A percentile compares a stretch with the other conserved stretches of the same genome.
Evolutionary conservation across 2,888 invertebrate species (phyloP).

Genomic region (Cantharis rustica): DNA sequence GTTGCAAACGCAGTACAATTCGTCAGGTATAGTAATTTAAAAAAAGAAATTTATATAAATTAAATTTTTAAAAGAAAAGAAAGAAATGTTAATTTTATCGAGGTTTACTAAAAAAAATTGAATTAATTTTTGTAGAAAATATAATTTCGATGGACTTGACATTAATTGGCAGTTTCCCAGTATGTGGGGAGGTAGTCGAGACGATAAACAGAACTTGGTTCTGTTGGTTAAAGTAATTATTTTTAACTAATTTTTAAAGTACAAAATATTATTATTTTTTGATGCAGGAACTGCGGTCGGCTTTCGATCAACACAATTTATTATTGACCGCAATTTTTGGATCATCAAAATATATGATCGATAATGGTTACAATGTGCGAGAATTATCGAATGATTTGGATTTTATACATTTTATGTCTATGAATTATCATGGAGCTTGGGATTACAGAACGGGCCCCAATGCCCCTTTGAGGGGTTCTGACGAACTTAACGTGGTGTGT

Average conservation of each 20-base stretch:
- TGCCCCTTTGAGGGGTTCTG: slow-evolving; percentile 70
- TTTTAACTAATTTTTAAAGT: too few relatives aligned
- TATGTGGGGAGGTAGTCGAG: slow-evolving; percentile 50
- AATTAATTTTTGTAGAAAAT: too few relatives aligned
- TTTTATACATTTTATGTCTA: slow-evolving; percentile 63
- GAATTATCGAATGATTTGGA: slow-evolving; percentile 72
- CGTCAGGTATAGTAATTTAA: not conserved
- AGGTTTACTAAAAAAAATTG: too few relatives aligned
- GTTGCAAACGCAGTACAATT: not conserved
- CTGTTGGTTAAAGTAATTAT: slow-evolving; percentile 59
- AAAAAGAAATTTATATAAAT: too few relatives aligned
- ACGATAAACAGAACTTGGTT: too few relatives aligned
- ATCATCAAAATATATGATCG: slow-evolving; percentile 75
- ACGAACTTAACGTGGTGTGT: slow-evolving; percentile 69
- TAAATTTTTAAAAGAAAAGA: too few relatives aligned
- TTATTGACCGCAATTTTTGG: slow-evolving; percentile 83
- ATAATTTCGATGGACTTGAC: slow-evolving; percentile 60
- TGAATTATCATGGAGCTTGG: slow-evolving; percentile 90
- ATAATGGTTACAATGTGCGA: slow-evolving; percentile 76
- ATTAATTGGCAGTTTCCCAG: slow-evolving; percentile 60
- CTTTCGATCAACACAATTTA: slow-evolving; percentile 69
- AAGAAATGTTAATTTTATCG: too few relatives aligned
- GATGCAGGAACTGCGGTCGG: slow-evolving; percentile 70
- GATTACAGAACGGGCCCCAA: slow-evolving; percentile 76
- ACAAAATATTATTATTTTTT: too few relatives aligned